These are phyloP conservation scores for Drosophila pruinosa DNA, from an alignment of 1,140 invertebrate genomes.

Conservation along the genomic window DNA sequence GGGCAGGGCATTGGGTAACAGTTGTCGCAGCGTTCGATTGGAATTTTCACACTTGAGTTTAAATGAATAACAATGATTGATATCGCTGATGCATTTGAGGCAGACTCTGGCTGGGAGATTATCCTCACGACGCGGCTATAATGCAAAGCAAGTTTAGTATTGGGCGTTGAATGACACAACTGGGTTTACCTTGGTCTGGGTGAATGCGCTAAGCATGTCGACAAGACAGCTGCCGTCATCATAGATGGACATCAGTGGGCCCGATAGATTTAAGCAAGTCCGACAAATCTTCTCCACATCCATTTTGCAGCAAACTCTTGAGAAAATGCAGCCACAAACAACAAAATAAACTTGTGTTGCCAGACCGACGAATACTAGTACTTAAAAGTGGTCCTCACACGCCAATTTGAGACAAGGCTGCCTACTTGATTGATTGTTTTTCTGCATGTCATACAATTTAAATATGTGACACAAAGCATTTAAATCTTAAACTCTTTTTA, in stretches of 20 bases:
- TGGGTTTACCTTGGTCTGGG: slow-evolving; percentile 63
- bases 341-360: slow-evolving; percentile 19
- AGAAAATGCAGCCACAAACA: slow-evolving; percentile 33
- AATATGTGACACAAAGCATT: neutral
- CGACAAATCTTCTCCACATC: slow-evolving; percentile 80
- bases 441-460: neutral
- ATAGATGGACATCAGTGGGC: slow-evolving; percentile 72
- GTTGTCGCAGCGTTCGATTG: slow-evolving; percentile 64
- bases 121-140: slow-evolving; percentile 57
- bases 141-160: neutral
- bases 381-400: neutral
- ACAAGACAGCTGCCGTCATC: slow-evolving; percentile 66
- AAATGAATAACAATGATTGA: slow-evolving; percentile 75
- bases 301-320: slow-evolving; percentile 46
- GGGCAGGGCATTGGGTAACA: slow-evolving; percentile 63
- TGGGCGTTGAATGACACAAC: neutral
- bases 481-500: too few species aligned
- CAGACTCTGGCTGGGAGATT: slow-evolving; percentile 73
- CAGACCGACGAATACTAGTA: neutral
- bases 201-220: slow-evolving; percentile 70
- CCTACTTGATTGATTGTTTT: neutral
- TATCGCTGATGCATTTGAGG: slow-evolving; percentile 72
- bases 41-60: slow-evolving; percentile 79
- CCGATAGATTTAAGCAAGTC: slow-evolving; percentile 61
- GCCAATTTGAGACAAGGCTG: neutral